phyloP scores from a whole-genome alignment of 2,888 invertebrate species.

The Ernsta delagoae region DNA sequence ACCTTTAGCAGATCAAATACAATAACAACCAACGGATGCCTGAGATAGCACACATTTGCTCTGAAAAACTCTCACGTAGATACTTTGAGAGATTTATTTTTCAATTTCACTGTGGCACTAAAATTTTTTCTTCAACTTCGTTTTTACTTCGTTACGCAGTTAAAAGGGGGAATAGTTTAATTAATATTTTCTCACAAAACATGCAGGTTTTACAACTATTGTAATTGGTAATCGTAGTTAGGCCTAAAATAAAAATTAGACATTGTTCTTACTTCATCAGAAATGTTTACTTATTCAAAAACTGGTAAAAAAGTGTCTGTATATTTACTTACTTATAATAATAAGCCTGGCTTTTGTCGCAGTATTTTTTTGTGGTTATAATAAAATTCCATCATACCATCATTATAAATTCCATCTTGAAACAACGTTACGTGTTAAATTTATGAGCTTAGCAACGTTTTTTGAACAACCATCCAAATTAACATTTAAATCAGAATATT shows the following conservation, averaged over 20 bases:
- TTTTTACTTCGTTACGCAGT: no score
- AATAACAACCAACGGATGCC: constrained; percentile 64
- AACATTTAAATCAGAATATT: constrained; percentile 49
- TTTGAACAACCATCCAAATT: constrained; percentile 39
- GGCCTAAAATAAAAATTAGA: no score
- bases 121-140: background rate
- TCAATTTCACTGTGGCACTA: constrained; percentile 2
- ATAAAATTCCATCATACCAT: background rate
- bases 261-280: no score
- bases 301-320: no score
- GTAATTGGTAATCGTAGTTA: no score
- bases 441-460: constrained; percentile 23
- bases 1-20: constrained; percentile 74
- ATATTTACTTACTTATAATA: no score
- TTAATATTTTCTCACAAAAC: no score
- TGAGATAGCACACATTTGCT: constrained; percentile 35
- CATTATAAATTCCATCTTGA: constrained; percentile 1
- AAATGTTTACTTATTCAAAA: no score
- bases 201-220: no score
- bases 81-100: constrained; percentile 27
- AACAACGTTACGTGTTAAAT: background rate
- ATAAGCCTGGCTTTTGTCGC: no score
- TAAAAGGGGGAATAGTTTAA: no score
- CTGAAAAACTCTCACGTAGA: background rate
- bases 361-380: no score